These are phyloP conservation scores for Athripsodes cinereus DNA, from an alignment of 2,888 invertebrate species.

Conservation along the genomic window DNA sequence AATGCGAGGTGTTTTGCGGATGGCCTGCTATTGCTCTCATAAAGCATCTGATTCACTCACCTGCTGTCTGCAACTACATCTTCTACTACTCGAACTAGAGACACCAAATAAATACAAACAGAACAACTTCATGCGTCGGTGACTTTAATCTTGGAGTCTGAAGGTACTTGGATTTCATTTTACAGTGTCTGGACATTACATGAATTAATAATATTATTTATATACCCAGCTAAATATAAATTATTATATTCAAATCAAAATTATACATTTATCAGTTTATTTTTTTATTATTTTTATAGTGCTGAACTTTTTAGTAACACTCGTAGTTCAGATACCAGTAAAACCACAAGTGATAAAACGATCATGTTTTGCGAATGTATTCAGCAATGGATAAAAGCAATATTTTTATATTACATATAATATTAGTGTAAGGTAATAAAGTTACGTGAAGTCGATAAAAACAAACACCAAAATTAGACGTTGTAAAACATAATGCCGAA, in stretches of 20 bases:
- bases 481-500: no score
- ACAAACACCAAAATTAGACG: no score
- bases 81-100: background rate
- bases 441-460: no score
- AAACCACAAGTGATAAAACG: background rate
- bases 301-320: background rate
- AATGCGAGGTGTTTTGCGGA: background rate
- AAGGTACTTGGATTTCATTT: slow-evolving; percentile 22
- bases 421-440: no score
- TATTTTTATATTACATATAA: no score
- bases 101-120: background rate
- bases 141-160: background rate
- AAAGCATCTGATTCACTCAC: no score
- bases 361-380: no score
- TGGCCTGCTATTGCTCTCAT: no score
- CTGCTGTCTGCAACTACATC: background rate
- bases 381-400: no score
- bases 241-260: no score
- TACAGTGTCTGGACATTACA: slow-evolving; percentile 26
- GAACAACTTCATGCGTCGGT: background rate
- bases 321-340: slow-evolving; percentile 1
- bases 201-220: background rate
- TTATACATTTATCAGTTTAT: background rate
- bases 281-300: background rate
- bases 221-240: no score